A percentile compares a stretch with the other conserved stretches of the same genome.
These are phyloP conservation scores for Watsonalla binaria DNA, from an alignment of 2,888 invertebrate species.

Conservation along the genomic window DNA sequence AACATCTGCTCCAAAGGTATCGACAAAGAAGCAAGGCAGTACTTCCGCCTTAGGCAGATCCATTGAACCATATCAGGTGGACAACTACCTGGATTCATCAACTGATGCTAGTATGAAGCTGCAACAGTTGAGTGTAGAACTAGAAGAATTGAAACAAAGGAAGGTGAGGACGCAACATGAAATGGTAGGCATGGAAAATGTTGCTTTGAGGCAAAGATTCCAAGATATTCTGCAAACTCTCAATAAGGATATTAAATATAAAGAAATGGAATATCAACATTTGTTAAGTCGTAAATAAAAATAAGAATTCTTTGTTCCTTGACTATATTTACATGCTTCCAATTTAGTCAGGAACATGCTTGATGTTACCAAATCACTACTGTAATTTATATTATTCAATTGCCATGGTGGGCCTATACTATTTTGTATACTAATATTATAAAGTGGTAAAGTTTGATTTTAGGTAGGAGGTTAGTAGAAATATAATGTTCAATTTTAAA, in stretches of 20 bases:
- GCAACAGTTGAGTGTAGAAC: constrained; percentile 82
- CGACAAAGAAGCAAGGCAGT: neutral
- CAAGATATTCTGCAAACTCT: constrained; percentile 86
- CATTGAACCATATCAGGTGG: neutral
- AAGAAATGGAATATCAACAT: constrained; percentile 78
- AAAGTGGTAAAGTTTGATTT: no score
- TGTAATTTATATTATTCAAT: no score
- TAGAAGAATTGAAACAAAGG: constrained; percentile 83
- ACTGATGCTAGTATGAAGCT: constrained; percentile 68
- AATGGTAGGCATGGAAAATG: constrained; percentile 87
- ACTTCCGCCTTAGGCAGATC: neutral
- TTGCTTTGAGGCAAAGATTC: constrained; percentile 87
- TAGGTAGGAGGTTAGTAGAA: no score
- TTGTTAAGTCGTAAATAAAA: constrained; percentile 12
- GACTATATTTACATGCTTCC: neutral
- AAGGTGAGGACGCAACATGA: constrained; percentile 86
- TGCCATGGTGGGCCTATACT: no score
- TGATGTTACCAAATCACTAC: neutral
- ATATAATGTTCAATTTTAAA: no score
- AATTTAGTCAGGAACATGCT: neutral
- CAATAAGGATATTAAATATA: constrained; percentile 83
- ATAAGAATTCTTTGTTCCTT: neutral
- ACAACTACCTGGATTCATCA: neutral
- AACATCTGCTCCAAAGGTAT: neutral
- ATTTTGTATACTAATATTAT: no score